Percentiles rank a stretch among this genome's conserved stretches.
Evolutionary conservation across 2,888 invertebrate genomes (phyloP).

Genomic region (Drosophila subsilvestris): DNA sequence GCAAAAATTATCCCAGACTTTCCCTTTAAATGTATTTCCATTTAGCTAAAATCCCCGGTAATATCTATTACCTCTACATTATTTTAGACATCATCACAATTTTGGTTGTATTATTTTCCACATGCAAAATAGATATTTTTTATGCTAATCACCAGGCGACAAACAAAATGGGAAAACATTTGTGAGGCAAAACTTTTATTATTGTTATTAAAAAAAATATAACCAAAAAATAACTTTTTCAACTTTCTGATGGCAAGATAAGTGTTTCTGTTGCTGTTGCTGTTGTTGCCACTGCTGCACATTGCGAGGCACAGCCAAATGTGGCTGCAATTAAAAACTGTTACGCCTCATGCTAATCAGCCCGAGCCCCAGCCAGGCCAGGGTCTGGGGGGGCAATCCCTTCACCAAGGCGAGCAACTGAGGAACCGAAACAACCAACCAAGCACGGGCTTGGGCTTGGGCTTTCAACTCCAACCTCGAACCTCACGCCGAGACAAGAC

Average conservation of each 20-base stretch:
- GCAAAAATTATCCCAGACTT: no score
- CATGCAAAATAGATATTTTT: not conserved
- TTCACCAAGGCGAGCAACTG: conserved; percentile 47
- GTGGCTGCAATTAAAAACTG: conserved; percentile 82
- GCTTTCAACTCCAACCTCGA: conserved; percentile 36
- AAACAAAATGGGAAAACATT: conserved; percentile 52
- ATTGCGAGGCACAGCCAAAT: conserved; percentile 72
- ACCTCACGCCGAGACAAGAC: conserved; percentile 1
- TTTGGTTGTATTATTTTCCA: no score
- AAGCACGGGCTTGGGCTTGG: conserved; percentile 18
- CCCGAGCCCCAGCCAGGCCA: conserved; percentile 50
- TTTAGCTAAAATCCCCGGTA: no score
- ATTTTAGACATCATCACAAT: no score
- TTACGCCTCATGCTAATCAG: conserved; percentile 81
- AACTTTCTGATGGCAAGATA: conserved; percentile 75
- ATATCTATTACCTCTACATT: no score
- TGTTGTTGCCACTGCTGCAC: conserved; percentile 45
- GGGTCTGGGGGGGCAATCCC: conserved; percentile 52
- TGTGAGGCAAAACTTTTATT: conserved; percentile 61
- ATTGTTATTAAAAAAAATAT: conserved; percentile 57
- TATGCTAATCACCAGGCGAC: conserved; percentile 43
- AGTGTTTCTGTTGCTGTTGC: conserved; percentile 55
- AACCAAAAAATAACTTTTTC: conserved; percentile 61
- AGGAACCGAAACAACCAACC: conserved; percentile 52
- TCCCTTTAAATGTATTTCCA: no score